A percentile compares a stretch with the other conserved stretches of the same genome.
phyloP scores from a whole-genome alignment of 2,888 invertebrate genomes.

The Diloba caeruleocephala region DNA sequence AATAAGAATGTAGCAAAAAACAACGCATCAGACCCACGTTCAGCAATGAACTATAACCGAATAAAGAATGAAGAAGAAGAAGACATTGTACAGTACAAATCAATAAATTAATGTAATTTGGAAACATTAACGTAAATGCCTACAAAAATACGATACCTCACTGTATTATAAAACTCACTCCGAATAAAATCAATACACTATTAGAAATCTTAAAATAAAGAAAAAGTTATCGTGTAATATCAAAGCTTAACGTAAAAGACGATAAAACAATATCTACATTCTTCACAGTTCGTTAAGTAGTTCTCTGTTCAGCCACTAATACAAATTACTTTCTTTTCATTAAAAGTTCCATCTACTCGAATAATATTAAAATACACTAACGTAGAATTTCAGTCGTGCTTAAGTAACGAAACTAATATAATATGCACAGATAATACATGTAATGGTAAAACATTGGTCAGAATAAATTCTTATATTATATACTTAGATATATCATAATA shows the following conservation, averaged over 20 bases:
- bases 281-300: slow-evolving; percentile 40
- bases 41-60: too few species aligned
- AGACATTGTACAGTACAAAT: too few species aligned
- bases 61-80: too few species aligned
- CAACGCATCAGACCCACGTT: too few species aligned
- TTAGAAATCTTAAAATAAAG: slow-evolving; percentile 3
- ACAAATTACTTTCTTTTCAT: slow-evolving; percentile 31
- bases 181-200: slow-evolving; percentile 10
- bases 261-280: slow-evolving; percentile 33
- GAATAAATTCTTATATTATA: too few species aligned
- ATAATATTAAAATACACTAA: slow-evolving; percentile 14
- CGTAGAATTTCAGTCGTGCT: slow-evolving; percentile 6
- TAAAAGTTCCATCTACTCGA: slow-evolving; percentile 9
- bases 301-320: slow-evolving; percentile 18
- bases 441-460: too few species aligned
- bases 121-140: too few species aligned
- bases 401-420: slow-evolving; percentile 13
- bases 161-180: background rate
- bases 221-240: slow-evolving; percentile 19
- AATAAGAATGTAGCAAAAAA: too few species aligned
- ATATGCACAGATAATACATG: too few species aligned
- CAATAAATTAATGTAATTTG: too few species aligned
- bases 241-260: slow-evolving; percentile 17
- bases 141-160: background rate
- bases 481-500: too few species aligned